Percentiles rank a stretch among this genome's conserved stretches.
These are phyloP conservation scores for Lycocorax pyrrhopterus DNA, from an alignment of 2,113 vertebrate species.

Conservation along the genomic window DNA sequence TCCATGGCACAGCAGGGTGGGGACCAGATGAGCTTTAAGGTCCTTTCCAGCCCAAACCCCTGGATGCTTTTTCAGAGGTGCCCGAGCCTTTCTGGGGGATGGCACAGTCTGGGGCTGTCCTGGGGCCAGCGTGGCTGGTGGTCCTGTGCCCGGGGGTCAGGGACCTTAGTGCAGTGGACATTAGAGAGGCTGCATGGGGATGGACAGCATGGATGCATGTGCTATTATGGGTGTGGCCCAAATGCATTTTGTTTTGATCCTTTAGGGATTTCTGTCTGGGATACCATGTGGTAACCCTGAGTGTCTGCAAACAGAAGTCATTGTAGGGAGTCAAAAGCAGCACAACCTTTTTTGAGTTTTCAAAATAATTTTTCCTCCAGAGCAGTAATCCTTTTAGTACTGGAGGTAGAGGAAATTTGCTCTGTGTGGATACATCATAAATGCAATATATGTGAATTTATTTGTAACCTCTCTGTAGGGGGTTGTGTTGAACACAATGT, in stretches of 20 bases:
- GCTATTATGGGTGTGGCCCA: neutral
- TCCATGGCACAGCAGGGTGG: neutral
- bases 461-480: neutral
- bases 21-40: neutral
- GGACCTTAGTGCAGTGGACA: fast-evolving
- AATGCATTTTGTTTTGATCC: neutral
- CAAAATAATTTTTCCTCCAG: neutral
- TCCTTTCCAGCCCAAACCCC: neutral
- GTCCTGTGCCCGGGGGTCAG: fast-evolving
- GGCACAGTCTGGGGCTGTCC: neutral
- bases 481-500: neutral
- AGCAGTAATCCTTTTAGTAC: neutral
- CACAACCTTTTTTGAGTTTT: neutral
- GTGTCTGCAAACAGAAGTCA: neutral
- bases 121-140: fast-evolving
- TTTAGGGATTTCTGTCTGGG: neutral
- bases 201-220: neutral
- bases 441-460: neutral
- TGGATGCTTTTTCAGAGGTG: neutral
- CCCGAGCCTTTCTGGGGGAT: fast-evolving
- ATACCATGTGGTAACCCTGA: fast-evolving
- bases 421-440: neutral
- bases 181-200: fast-evolving
- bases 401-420: neutral
- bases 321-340: neutral